A percentile compares a stretch with the other conserved stretches of the same genome.
These are phyloP conservation scores for Micrastur ruficollis DNA, from an alignment of 2,797 vertebrate species.

Conservation along the genomic window DNA sequence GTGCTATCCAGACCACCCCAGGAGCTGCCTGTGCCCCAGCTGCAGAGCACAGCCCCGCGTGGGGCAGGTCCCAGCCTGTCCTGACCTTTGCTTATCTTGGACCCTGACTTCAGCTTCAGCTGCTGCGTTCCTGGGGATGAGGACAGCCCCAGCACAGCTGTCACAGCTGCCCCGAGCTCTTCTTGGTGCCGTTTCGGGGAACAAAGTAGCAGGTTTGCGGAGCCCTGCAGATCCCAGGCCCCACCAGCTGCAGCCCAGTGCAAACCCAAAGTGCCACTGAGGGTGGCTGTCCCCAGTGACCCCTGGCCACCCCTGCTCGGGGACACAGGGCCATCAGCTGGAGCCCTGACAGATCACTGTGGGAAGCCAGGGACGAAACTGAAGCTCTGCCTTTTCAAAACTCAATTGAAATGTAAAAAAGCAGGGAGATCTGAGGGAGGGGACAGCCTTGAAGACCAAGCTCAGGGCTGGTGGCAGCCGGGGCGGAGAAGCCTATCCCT, in stretches of 20 bases:
- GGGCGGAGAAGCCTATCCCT: neutral
- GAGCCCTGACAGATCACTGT: neutral
- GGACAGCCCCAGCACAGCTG: neutral
- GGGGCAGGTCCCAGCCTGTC: neutral
- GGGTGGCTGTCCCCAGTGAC: neutral
- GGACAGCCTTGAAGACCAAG: neutral
- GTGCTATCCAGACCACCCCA: neutral
- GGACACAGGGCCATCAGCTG: neutral
- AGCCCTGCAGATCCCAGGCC: neutral
- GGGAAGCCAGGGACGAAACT: neutral
- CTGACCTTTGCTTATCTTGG: neutral
- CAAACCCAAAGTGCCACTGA: neutral
- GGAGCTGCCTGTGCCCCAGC: accelerated
- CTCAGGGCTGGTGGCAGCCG: neutral
- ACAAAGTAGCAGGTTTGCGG: neutral
- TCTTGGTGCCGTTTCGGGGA: neutral
- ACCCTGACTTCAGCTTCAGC: neutral
- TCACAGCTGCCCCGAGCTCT: neutral
- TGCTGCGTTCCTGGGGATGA: neutral
- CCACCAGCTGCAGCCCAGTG: neutral
- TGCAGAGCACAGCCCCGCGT: accelerated
- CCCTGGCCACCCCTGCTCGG: accelerated
- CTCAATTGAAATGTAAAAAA: neutral
- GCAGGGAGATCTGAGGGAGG: neutral
- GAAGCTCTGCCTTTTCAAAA: neutral